These are phyloP conservation scores for Pterois miles DNA, from an alignment of 2,797 vertebrate species.

Conservation along the genomic window DNA sequence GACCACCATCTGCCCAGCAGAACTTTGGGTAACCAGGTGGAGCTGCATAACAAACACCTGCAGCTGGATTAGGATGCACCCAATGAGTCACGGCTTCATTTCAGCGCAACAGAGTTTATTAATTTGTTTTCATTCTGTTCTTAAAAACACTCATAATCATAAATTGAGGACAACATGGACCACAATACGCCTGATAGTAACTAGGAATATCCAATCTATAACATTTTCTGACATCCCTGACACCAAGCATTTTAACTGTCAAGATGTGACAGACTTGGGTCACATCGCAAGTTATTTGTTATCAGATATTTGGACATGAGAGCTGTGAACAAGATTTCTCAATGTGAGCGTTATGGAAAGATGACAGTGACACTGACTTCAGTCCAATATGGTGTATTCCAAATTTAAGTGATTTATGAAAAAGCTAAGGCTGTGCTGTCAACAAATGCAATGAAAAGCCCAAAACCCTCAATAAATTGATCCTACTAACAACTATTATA, in stretches of 20 bases:
- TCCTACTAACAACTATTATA: not conserved
- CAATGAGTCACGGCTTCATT: not conserved
- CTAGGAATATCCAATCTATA: not conserved
- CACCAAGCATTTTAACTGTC: not conserved
- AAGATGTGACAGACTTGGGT: not conserved
- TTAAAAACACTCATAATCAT: not conserved
- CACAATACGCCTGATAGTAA: not conserved
- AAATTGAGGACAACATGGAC: not conserved
- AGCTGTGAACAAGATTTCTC: not conserved
- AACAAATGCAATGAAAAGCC: not conserved
- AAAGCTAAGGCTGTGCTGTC: not conserved
- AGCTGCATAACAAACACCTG: slow-evolving; percentile 18
- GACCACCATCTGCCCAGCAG: slow-evolving; percentile 40
- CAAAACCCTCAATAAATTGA: not conserved
- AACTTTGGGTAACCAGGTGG: slow-evolving; percentile 41
- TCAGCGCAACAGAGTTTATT: not conserved
- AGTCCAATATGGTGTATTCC: not conserved
- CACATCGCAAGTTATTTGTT: not conserved
- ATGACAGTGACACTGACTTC: not conserved
- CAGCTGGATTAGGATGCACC: slow-evolving; percentile 5
- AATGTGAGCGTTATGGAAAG: not conserved
- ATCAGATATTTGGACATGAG: not conserved
- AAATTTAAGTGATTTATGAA: not conserved
- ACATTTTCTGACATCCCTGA: too few species aligned
- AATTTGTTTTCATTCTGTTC: not conserved